Evolutionary conservation across 1,140 invertebrate species (phyloP).

Genomic region (Ephestia elutella): DNA sequence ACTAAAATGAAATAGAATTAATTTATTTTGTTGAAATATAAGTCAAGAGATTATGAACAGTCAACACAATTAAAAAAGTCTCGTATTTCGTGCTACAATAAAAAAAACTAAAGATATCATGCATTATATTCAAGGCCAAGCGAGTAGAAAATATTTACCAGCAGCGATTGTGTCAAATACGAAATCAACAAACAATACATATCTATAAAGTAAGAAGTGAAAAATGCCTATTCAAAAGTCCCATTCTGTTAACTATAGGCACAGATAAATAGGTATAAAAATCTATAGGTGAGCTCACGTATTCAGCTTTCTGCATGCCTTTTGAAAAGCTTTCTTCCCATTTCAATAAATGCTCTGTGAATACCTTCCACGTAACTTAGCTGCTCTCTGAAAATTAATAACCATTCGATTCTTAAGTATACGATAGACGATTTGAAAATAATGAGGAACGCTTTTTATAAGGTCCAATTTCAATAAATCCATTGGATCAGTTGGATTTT

Average conservation of each 20-base stretch:
- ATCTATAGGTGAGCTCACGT: slow-evolving; percentile 13
- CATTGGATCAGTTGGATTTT: no score
- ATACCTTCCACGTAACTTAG: slow-evolving; percentile 36
- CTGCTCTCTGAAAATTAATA: slow-evolving; percentile 39
- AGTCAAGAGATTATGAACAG: no score
- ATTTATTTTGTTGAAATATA: no score
- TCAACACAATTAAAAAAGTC: no score
- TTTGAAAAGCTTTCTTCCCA: slow-evolving; percentile 45
- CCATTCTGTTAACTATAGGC: slow-evolving; percentile 15
- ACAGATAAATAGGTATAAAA: not conserved
- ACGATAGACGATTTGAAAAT: not conserved
- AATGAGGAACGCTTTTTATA: not conserved
- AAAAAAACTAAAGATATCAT: no score
- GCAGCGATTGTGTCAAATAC: no score
- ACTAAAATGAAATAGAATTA: no score
- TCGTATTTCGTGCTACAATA: no score
- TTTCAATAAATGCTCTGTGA: slow-evolving; percentile 53
- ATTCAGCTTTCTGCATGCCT: slow-evolving; percentile 25
- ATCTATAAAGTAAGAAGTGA: not conserved
- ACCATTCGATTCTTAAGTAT: slow-evolving; percentile 22
- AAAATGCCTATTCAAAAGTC: slow-evolving; percentile 17
- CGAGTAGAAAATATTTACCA: no score
- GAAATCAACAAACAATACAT: no score
- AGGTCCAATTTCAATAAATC: no score
- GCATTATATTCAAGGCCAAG: no score